Conservation (phyloP, 37 sponge, comb jelly and placozoan species). For the Hormiphora californensis region DNA sequence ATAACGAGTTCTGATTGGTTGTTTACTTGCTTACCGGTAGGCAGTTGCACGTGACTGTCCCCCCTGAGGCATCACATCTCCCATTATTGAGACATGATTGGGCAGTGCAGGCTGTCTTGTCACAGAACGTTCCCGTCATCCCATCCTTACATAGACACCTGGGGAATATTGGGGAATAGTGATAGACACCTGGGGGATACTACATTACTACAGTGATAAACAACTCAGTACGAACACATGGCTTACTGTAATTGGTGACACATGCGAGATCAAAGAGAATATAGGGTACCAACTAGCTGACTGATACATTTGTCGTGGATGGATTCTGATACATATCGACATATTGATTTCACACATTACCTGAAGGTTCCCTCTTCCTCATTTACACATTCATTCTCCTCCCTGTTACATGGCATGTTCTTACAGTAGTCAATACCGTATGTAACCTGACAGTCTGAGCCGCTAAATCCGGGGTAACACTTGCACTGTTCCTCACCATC, state of each 20-base stretch:
- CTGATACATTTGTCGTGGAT: too few relatives aligned
- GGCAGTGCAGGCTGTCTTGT: constrained; percentile 8
- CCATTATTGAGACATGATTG: background rate
- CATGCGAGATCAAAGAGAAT: background rate
- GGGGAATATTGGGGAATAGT: background rate
- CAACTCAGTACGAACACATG: too few relatives aligned
- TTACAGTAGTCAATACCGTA: background rate
- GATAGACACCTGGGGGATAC: background rate
- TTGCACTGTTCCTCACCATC: background rate
- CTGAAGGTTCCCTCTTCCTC: background rate
- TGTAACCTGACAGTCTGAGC: background rate
- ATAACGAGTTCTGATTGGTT: too few relatives aligned
- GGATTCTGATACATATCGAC: too few relatives aligned
- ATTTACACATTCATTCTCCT: background rate
- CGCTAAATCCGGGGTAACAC: constrained; percentile 4
- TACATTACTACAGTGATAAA: background rate
- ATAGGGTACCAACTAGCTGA: background rate
- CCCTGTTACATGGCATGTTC: background rate
- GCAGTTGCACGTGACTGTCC: background rate
- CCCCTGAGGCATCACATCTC: background rate
- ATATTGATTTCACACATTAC: too few relatives aligned
- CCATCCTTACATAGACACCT: background rate
- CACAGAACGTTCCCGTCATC: background rate
- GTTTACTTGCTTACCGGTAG: too few relatives aligned
- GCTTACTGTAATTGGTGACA: too few relatives aligned